Evolutionary conservation across 2,888 invertebrate species (phyloP).

Genomic region (Drosophila recens): DNA sequence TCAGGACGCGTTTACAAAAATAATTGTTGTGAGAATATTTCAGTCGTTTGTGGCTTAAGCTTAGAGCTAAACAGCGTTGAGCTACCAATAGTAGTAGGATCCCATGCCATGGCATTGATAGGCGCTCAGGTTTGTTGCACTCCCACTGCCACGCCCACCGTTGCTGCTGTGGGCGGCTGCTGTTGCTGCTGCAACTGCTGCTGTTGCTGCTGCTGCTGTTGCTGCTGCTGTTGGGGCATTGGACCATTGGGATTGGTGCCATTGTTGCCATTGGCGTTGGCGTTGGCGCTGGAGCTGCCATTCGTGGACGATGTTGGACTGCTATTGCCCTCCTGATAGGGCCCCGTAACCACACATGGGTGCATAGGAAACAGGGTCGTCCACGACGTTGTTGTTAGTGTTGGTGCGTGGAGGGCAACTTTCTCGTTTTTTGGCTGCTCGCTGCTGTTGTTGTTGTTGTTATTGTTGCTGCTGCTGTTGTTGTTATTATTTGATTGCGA

Average conservation of each 20-base stretch:
- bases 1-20: constrained; percentile 76
- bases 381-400: constrained; percentile 93
- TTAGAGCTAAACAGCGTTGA: constrained; percentile 43
- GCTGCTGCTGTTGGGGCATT: constrained; percentile 42
- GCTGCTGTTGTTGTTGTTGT: constrained; percentile 51
- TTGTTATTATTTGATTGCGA: constrained; percentile 66
- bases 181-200: constrained; percentile 36
- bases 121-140: constrained; percentile 64
- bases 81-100: constrained; percentile 62
- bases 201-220: constrained; percentile 44
- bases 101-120: constrained; percentile 42
- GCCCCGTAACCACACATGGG: constrained; percentile 94
- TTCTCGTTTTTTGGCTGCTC: constrained; percentile 85
- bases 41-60: constrained; percentile 63
- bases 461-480: constrained; percentile 64
- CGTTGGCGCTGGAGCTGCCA: constrained; percentile 70
- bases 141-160: constrained; percentile 22
- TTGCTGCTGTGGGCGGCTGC: constrained; percentile 41
- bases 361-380: constrained; percentile 95
- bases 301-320: constrained; percentile 85
- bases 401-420: constrained; percentile 86
- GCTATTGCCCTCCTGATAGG: constrained; percentile 90
- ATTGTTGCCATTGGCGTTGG: constrained; percentile 43
- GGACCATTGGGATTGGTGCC: constrained; percentile 35
- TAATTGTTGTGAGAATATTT: constrained; percentile 60